Evolutionary conservation across 2,797 vertebrate genomes (phyloP).

Genomic region (Hippopotamyrus pictus): DNA sequence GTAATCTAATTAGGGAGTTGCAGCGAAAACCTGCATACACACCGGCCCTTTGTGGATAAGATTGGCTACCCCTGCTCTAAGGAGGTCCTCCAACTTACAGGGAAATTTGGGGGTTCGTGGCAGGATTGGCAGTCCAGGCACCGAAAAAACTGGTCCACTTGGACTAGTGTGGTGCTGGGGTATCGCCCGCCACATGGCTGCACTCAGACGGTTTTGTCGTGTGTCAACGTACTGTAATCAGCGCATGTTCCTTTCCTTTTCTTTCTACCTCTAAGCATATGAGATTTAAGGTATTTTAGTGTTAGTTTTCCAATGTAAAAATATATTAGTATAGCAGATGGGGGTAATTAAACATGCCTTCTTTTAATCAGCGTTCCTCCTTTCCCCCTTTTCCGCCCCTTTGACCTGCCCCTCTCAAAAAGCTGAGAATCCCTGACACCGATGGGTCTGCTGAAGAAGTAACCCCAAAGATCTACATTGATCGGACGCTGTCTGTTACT

Average conservation of each 20-base stretch:
- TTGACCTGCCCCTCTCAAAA: background rate
- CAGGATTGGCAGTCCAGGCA: background rate
- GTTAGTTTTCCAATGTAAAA: constrained; percentile 9
- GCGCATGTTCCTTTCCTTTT: background rate
- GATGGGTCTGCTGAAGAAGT: background rate
- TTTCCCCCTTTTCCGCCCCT: background rate
- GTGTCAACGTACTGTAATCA: background rate
- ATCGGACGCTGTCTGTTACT: background rate
- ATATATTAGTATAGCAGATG: constrained; percentile 29
- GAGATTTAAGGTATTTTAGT: background rate
- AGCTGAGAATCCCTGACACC: background rate
- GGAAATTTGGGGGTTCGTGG: background rate
- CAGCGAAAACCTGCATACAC: too few species aligned
- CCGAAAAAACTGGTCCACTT: background rate
- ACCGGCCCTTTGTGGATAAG: too few species aligned
- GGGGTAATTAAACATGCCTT: constrained; percentile 9
- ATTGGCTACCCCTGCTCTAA: too few species aligned
- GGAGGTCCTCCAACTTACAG: background rate
- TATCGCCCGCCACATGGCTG: background rate
- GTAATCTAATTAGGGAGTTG: too few species aligned
- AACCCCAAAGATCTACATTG: background rate
- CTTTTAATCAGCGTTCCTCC: background rate
- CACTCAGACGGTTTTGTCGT: background rate
- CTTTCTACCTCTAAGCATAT: background rate
- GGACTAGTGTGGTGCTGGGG: background rate